Conservation (phyloP, 53 echinoderm and acorn worm species). For the Arbacia lixula region DNA sequence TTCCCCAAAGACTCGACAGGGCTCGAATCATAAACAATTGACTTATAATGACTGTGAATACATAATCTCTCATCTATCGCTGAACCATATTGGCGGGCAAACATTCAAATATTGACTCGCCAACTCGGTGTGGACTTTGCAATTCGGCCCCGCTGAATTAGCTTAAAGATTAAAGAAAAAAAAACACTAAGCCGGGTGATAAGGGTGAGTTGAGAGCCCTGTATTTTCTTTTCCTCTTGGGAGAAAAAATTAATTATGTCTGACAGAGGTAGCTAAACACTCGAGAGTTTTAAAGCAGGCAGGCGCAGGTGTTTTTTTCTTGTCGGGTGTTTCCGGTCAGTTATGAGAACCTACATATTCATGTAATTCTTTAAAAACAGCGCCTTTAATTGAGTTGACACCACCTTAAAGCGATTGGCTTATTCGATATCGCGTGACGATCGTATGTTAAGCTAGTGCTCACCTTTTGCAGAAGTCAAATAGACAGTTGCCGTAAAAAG, state of each 20-base stretch:
- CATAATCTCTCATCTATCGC: conserved; percentile 25
- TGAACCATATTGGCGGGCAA: conserved; percentile 25
- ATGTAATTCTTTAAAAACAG: no score
- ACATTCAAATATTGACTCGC: conserved; percentile 46
- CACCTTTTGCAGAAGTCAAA: no score
- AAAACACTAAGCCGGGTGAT: no score
- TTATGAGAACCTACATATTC: no score
- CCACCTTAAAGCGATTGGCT: no score
- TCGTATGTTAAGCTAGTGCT: no score
- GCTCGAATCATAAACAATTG: conserved; percentile 42
- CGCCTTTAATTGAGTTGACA: no score
- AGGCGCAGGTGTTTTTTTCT: no score
- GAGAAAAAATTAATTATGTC: conserved; percentile 1
- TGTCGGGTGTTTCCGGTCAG: no score
- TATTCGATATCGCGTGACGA: no score
- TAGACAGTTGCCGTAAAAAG: no score
- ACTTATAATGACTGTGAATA: conserved; percentile 45
- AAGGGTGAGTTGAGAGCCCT: neutral
- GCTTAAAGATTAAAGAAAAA: conserved; percentile 18
- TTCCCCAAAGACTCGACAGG: conserved; percentile 4
- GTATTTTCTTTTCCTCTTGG: neutral
- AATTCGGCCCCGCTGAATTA: conserved; percentile 12
- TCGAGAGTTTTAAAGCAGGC: neutral
- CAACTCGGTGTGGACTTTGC: conserved; percentile 29
- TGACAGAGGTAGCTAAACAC: conserved; percentile 7